Conservation (phyloP, 2,797 vertebrate genomes). For the Labroides dimidiatus region DNA sequence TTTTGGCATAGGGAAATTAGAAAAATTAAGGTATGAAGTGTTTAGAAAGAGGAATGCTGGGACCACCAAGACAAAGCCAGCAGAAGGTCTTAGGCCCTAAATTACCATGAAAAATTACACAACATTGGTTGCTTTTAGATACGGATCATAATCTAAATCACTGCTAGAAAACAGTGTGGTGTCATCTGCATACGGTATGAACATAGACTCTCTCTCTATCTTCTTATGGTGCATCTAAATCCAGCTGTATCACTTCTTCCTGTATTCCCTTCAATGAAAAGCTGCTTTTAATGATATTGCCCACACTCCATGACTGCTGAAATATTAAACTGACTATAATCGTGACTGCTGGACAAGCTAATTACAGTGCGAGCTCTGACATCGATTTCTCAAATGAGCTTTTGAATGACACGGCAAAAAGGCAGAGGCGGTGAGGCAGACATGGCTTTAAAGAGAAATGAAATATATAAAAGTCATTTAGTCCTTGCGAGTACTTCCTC, state of each 20-base stretch:
- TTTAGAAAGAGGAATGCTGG: too few species aligned
- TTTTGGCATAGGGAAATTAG: too few species aligned
- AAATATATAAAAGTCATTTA: slow-evolving; percentile 22
- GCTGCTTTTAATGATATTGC: background rate
- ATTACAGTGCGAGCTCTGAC: slow-evolving; percentile 22
- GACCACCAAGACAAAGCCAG: too few species aligned
- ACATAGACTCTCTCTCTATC: background rate
- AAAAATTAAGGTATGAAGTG: too few species aligned
- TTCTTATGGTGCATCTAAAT: background rate
- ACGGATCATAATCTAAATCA: too few species aligned
- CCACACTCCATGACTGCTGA: slow-evolving; percentile 11
- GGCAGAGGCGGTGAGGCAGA: slow-evolving; percentile 34
- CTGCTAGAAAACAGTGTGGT: too few species aligned
- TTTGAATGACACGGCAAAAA: slow-evolving; percentile 24
- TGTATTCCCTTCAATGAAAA: background rate
- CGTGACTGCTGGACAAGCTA: slow-evolving; percentile 26
- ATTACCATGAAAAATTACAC: too few species aligned
- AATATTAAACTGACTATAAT: slow-evolving; percentile 16
- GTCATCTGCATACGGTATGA: slow-evolving; percentile 18
- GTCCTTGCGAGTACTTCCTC: slow-evolving; percentile 9
- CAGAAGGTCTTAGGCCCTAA: too few species aligned
- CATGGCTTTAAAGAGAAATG: slow-evolving; percentile 25
- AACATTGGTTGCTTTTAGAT: too few species aligned
- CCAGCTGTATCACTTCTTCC: background rate
- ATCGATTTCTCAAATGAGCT: slow-evolving; percentile 13